These are phyloP conservation scores for Rhynchomys soricoides DNA, from an alignment of 2,113 vertebrate species.

Conservation along the genomic window DNA sequence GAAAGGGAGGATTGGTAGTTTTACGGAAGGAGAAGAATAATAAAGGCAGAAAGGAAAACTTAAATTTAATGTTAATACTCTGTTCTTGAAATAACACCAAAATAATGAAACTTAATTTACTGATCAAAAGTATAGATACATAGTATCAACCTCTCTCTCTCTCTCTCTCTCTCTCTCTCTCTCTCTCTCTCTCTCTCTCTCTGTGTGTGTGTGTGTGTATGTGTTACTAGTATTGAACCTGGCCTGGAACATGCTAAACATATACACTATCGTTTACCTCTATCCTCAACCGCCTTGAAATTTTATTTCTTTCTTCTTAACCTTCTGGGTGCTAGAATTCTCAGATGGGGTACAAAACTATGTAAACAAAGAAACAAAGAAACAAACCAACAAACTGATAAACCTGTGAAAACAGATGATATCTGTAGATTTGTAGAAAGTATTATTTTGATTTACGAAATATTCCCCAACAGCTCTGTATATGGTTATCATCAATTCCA, in stretches of 20 bases:
- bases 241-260: no score
- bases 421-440: background rate
- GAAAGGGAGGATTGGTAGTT: background rate
- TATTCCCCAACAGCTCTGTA: background rate
- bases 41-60: background rate
- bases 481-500: background rate
- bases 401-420: background rate
- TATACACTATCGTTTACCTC: no score
- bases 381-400: background rate
- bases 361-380: no score
- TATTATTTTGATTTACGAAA: conserved; percentile 15
- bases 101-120: background rate
- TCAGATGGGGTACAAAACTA: background rate
- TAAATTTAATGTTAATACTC: background rate
- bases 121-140: background rate
- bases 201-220: no score
- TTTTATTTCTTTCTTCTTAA: background rate
- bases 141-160: no score
- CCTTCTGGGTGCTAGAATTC: background rate
- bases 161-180: no score
- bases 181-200: no score
- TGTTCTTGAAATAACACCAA: background rate
- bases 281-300: no score
- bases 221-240: no score
- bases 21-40: background rate